Base-by-base conservation (phyloP, 2,797 vertebrate genomes). In the Epinephelus malabaricus region DNA sequence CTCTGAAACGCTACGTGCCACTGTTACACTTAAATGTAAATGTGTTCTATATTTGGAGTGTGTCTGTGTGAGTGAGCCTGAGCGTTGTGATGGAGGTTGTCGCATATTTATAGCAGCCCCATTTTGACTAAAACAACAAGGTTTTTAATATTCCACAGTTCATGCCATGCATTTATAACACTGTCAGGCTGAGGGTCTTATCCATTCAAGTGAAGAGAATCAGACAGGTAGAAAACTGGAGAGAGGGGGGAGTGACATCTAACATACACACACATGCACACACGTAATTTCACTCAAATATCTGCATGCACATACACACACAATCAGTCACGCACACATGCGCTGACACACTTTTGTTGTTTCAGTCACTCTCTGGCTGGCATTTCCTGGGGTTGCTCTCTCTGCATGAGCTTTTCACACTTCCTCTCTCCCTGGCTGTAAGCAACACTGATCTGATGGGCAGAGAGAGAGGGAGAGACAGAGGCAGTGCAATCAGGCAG, bases 391-490 rank as follows among this genome's bases (percentile, higher is more conserved):
- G 89, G 88, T 90, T 86, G 82, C 89, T 92, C 79, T 86, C 88
- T 58, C 86, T 88, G 79, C 86, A 54, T 81, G 83, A 91, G 88
- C 85, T 90, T 89, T 92, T 92, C 89, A 88, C 90, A 90, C 91
- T 86, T 88, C 84, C 84, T 83, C 84, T 80, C 72, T 88, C 72
- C 51, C 73, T 66, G 56, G 56, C 87, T 87, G 75, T 78, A 87
- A 87, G 88, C 78, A 88, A 73, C 87, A 88, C 83, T 68, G 91
- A 94, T 93, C 86, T 86, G 90, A 91, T 86, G 80, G 82, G 76
- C 21, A 76, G 71, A 75, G 77, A 68, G 82, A 66, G 73, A 66
- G 9, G 67, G 47, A 38, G 25, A 63, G 63, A 67, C 25, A 77
- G 82, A 78, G 70, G 60, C 78, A 60, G 80, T 1, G 85, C 86